Percentiles rank a stretch among this genome's conserved stretches.
phyloP scores from a whole-genome alignment of 2,113 vertebrate genomes.

The Anhinga anhinga region DNA sequence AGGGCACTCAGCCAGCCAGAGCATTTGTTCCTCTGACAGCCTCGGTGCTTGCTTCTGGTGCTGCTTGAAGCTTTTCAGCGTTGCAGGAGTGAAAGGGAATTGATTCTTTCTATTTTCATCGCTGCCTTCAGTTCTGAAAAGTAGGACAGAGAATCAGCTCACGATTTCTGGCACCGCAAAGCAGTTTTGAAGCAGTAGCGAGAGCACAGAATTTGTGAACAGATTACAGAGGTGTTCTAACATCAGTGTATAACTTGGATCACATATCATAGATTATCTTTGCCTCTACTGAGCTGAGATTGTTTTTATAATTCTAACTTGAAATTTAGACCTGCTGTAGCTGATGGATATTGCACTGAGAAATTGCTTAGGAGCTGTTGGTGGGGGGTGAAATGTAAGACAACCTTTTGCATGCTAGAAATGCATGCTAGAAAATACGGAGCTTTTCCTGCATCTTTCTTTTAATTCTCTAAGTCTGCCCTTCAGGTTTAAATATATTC shows the following conservation, averaged over 20 bases:
- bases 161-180: slow-evolving; percentile 26
- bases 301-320: background rate
- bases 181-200: background rate
- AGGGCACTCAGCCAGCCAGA: background rate
- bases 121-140: slow-evolving; percentile 23
- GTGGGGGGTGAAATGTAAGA: background rate
- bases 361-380: background rate
- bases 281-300: background rate
- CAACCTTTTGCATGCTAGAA: background rate
- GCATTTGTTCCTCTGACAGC: background rate
- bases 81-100: slow-evolving; percentile 12
- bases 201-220: background rate
- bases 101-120: slow-evolving; percentile 60
- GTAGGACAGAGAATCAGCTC: slow-evolving; percentile 52
- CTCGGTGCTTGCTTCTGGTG: background rate
- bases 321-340: background rate
- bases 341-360: background rate
- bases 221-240: slow-evolving; percentile 18
- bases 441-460: background rate
- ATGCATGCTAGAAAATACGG: background rate
- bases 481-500: background rate
- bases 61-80: background rate
- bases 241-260: background rate
- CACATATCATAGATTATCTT: background rate
- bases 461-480: background rate